phyloP scores from a whole-genome alignment of 2,797 vertebrate genomes.

The Falco peregrinus region DNA sequence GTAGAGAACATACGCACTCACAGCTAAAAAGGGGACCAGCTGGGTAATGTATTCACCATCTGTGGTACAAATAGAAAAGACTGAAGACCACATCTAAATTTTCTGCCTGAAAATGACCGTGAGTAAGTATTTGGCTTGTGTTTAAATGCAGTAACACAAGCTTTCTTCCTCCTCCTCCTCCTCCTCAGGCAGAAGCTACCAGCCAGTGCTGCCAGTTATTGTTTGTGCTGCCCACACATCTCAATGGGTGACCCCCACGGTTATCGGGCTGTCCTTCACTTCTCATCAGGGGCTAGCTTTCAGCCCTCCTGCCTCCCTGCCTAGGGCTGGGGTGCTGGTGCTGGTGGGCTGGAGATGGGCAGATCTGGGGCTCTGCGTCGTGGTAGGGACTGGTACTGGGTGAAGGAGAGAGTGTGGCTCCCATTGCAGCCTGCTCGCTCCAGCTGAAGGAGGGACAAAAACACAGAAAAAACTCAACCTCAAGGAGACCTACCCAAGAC shows the following conservation, averaged over 20 bases:
- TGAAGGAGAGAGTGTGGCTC: neutral
- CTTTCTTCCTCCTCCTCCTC: neutral
- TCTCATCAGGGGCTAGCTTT: neutral
- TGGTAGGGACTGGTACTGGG: neutral
- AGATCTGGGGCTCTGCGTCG: accelerated
- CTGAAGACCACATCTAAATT: slow-evolving; percentile 19
- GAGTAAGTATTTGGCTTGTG: neutral
- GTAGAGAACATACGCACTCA: neutral
- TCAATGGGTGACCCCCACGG: neutral
- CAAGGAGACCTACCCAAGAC: neutral
- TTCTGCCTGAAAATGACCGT: neutral
- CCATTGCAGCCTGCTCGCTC: accelerated
- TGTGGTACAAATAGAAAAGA: slow-evolving; percentile 11
- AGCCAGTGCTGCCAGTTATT: neutral
- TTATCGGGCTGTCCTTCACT: neutral
- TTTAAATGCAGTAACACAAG: neutral
- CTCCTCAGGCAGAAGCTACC: neutral
- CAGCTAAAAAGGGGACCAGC: neutral
- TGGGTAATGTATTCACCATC: neutral
- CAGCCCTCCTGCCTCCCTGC: neutral
- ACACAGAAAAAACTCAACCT: neutral
- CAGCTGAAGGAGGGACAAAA: neutral
- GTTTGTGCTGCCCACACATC: neutral
- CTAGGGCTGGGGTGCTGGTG: too few relatives aligned
- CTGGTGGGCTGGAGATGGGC: neutral